Evolutionary conservation across 2,888 invertebrate genomes (phyloP), one percentile per base, ranked within the genome.

Genomic region (Nomada ruficornis): DNA sequence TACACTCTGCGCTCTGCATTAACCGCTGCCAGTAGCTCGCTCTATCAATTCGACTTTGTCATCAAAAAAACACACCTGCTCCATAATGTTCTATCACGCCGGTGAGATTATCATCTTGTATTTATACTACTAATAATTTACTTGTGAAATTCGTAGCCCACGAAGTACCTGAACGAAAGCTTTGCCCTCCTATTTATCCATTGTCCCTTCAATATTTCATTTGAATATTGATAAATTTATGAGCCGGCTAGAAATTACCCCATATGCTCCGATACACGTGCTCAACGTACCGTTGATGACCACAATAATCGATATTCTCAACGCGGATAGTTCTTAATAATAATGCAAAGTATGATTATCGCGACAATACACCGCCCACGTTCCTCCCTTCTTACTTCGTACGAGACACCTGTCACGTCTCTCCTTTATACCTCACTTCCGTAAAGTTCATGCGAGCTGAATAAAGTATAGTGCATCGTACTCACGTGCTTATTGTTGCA

Each of bases 381-480:
- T 59, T 69, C 36, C 52, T 20, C 23, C 18, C 52, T 36, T 67
- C 47, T 50, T 18, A 36, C 44, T 60, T 67, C 47, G 42, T 80
- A 13, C 5, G 59, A 60, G 64, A 55, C 80, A 26, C 54, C 47
- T 71, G 71, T 65, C 81, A 54, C 55, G 36, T 9, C 42, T 50
- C 76, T 15, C 18, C 52, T 82, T 87, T 82, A 64, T 63, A 73
- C 60, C 82, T 79, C 50, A 55, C 82, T 82, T 74, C 82, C 63
- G 70, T 59, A 82, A 86, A 75, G 75, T 77, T 85, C 54, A 68
- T 76, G 67, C 70, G 65, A 72, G 62, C 54, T 55, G 79, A 84
- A 86, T 81, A 77, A 84, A 70, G 63, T 72, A 83, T 77, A 83
- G 79, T 20, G 72, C 77, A 86, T 84, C 67, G 76, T 67, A 65